Conservation (phyloP, 2,113 vertebrate species). For the Cyanoliseus patagonus region DNA sequence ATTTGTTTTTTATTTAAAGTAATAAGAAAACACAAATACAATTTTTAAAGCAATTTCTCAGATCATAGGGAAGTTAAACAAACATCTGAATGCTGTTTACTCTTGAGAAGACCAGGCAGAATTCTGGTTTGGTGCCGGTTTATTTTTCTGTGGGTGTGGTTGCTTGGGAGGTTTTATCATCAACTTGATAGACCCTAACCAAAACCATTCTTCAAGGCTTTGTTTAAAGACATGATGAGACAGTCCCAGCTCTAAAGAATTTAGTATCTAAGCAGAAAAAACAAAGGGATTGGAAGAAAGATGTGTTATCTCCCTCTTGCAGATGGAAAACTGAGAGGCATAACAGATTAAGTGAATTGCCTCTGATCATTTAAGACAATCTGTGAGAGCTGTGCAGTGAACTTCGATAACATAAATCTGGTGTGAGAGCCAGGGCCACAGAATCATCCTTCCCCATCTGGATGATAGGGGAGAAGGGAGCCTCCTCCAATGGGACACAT, state of each 20-base stretch:
- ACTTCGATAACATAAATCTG: not conserved
- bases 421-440: accelerated
- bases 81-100: not conserved
- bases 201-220: not conserved
- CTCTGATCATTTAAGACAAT: not conserved
- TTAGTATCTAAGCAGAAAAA: not conserved
- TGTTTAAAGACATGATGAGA: not conserved
- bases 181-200: not conserved
- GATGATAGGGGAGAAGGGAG: not conserved
- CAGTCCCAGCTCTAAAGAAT: not conserved
- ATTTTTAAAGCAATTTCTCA: not conserved
- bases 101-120: not conserved
- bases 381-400: not conserved
- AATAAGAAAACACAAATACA: not conserved
- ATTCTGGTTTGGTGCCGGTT: not conserved
- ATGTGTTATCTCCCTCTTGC: not conserved
- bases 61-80: not conserved
- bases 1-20: not conserved
- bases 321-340: not conserved
- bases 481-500: accelerated
- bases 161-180: not conserved
- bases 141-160: not conserved
- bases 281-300: not conserved
- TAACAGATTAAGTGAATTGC: not conserved
- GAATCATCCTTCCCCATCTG: not conserved